These are phyloP conservation scores for Pogonomyrmex californicus DNA, from an alignment of 1,140 invertebrate genomes.

Conservation along the genomic window DNA sequence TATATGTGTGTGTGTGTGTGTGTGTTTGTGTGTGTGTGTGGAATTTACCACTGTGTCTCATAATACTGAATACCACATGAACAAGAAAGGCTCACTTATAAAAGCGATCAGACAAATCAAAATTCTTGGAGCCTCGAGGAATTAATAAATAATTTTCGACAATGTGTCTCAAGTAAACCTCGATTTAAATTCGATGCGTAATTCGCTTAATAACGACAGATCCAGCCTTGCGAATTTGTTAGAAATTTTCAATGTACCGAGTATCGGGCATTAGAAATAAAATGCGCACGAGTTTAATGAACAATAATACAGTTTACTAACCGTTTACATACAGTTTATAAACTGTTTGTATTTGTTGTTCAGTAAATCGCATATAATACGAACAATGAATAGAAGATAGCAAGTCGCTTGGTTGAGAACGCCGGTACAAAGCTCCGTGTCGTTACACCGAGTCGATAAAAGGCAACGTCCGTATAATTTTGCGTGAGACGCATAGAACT, in stretches of 20 bases:
- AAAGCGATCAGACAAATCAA: slow-evolving; percentile 79
- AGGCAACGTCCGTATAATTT: slow-evolving; percentile 19
- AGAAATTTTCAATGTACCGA: slow-evolving; percentile 48
- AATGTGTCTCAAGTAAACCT: slow-evolving; percentile 37
- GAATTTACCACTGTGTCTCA: slow-evolving; percentile 75
- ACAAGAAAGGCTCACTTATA: slow-evolving; percentile 78
- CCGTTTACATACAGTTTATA: not conserved
- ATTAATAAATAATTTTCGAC: slow-evolving; percentile 74
- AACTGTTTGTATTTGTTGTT: slow-evolving; percentile 54
- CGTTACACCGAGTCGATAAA: slow-evolving; percentile 10
- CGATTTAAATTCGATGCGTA: slow-evolving; percentile 7
- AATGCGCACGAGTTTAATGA: slow-evolving; percentile 49
- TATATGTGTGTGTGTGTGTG: not conserved
- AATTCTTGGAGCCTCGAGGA: slow-evolving; percentile 72
- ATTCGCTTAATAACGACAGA: not conserved
- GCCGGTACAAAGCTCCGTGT: slow-evolving; percentile 44
- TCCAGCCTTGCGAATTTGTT: slow-evolving; percentile 35
- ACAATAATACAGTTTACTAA: slow-evolving; percentile 64
- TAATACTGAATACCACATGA: slow-evolving; percentile 80
- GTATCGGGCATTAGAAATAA: slow-evolving; percentile 26
- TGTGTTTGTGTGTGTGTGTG: not conserved
- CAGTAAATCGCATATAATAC: slow-evolving; percentile 62
- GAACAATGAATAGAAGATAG: slow-evolving; percentile 79
- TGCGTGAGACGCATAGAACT: not conserved
- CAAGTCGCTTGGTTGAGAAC: slow-evolving; percentile 61